Evolutionary conservation across 2,113 vertebrate species (phyloP).

Genomic region (Herpailurus yagouaroundi): DNA sequence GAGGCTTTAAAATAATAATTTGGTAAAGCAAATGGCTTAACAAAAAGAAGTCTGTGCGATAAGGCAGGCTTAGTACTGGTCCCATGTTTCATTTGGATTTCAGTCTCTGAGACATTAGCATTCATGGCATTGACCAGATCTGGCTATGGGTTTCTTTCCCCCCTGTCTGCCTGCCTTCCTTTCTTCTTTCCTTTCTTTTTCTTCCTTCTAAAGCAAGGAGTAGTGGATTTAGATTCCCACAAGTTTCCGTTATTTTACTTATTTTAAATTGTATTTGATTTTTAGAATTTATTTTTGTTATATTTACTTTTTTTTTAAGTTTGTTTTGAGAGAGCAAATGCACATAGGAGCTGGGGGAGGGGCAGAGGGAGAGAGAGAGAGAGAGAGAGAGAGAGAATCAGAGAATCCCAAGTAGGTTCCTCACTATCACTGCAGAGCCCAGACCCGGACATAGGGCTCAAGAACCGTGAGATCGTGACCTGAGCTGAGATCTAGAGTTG

Average conservation of each 20-base stretch:
- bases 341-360: no score
- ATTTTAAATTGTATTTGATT: neutral
- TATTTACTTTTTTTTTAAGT: neutral
- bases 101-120: no score
- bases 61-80: neutral
- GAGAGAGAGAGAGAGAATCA: no score
- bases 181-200: neutral
- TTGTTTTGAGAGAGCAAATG: neutral
- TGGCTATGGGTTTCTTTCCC: neutral
- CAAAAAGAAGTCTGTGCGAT: neutral
- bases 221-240: neutral
- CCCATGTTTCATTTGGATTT: neutral
- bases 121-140: fast-evolving
- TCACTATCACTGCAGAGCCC: neutral
- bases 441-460: fast-evolving
- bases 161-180: neutral
- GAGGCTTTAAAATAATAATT: conserved; percentile 16
- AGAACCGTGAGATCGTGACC: neutral
- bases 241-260: neutral
- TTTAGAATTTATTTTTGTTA: neutral
- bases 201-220: neutral
- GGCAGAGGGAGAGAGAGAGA: no score
- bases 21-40: neutral
- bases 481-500: neutral
- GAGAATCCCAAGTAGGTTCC: neutral